Percentiles rank a stretch among this genome's conserved stretches.
These are phyloP conservation scores for Leptinotarsa haldemani DNA, from an alignment of 2,888 invertebrate species.

Conservation along the genomic window DNA sequence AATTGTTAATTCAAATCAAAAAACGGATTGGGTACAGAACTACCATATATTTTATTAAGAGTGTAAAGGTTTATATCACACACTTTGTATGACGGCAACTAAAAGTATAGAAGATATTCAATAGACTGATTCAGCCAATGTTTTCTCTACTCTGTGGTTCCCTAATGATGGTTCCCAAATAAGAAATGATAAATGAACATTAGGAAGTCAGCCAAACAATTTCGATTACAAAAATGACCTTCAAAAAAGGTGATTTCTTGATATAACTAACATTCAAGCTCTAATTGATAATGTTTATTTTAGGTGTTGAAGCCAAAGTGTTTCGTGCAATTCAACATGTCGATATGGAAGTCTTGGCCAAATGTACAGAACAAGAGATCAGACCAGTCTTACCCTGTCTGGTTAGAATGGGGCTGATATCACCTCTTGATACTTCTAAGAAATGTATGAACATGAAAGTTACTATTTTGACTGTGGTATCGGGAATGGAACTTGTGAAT, in stretches of 20 bases:
- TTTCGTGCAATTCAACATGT: constrained; percentile 86
- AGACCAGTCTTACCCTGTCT: constrained; percentile 92
- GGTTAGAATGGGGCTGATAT: constrained; percentile 91
- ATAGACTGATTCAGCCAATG: too few relatives aligned
- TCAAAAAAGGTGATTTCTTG: constrained; percentile 44
- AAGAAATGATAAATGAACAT: too few relatives aligned
- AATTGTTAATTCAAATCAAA: too few relatives aligned
- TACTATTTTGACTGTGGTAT: constrained; percentile 87
- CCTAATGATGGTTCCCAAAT: too few relatives aligned
- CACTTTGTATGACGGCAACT: too few relatives aligned
- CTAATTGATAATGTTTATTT: constrained; percentile 2
- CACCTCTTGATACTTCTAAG: constrained; percentile 87
- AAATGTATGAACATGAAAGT: constrained; percentile 85
- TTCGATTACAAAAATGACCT: constrained; percentile 44
- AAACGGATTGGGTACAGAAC: too few relatives aligned
- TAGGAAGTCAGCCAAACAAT: not conserved
- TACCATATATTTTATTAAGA: too few relatives aligned
- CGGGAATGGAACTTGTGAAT: constrained; percentile 93
- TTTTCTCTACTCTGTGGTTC: too few relatives aligned
- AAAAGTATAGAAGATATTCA: too few relatives aligned
- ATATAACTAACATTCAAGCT: not conserved
- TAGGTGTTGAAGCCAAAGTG: constrained; percentile 72
- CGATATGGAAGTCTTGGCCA: constrained; percentile 79
- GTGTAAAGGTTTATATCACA: too few relatives aligned
- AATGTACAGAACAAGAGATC: constrained; percentile 82